Conservation (phyloP, 2,113 vertebrate genomes). For the Zosterops lateralis region DNA sequence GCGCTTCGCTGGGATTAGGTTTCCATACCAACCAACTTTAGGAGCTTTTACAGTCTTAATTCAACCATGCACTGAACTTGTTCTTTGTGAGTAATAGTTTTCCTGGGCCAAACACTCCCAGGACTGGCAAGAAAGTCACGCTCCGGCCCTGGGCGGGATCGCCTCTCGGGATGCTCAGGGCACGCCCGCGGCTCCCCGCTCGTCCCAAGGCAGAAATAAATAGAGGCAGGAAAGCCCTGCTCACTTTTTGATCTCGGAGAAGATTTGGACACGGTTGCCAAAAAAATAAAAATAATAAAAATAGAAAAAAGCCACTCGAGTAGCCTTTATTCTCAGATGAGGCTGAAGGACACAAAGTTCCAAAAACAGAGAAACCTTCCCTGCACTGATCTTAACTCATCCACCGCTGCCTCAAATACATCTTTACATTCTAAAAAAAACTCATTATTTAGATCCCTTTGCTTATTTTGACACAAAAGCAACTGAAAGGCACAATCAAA, state of each 20-base stretch:
- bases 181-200: neutral
- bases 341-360: neutral
- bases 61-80: constrained; percentile 69
- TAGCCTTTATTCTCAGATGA: neutral
- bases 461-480: neutral
- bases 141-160: neutral
- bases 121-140: neutral
- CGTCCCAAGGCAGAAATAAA: neutral
- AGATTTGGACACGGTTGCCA: neutral
- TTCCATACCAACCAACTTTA: constrained; percentile 77
- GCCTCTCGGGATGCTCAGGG: neutral
- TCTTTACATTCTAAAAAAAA: neutral
- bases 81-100: constrained; percentile 67
- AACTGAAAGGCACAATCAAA: neutral
- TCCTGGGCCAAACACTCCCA: constrained; percentile 41
- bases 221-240: neutral
- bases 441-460: neutral
- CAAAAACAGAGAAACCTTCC: neutral
- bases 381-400: neutral
- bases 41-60: constrained; percentile 72
- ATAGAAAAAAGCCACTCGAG: fast-evolving
- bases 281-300: neutral
- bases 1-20: constrained; percentile 70
- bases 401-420: fast-evolving
- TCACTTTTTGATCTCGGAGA: neutral